Base-by-base conservation (phyloP, 2,113 vertebrate species). In the Chloropsis hardwickii region DNA sequence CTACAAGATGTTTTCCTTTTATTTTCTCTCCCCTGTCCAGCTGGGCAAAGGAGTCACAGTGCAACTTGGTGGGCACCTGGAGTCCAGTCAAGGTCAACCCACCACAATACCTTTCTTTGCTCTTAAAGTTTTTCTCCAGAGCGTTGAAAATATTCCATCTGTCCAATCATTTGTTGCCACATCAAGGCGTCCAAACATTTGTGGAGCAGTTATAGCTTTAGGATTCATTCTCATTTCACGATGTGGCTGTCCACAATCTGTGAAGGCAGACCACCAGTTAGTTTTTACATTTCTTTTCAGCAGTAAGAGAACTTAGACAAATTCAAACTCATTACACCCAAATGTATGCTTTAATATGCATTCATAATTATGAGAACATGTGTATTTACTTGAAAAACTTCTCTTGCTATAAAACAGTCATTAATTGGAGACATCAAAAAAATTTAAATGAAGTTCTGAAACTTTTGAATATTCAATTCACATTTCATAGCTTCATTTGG, bases 191-290 rank as follows among this genome's bases (percentile, higher is more conserved):
- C 99, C 99, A 92, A 99, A 99, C 99, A 99, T 99, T 96, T 99
- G 99, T 5, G 99, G 93, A 17, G 99, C 99, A 7, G 99, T 99
- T 83, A 99, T 99, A 57, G 99, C 99, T 98, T 99, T 99, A 45
- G 99, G 99, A 97, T 99, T 99, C 99, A 99, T 99, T 81, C 99
- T 98, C 99, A 99, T 98, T 97, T 99, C 99, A 95, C 98, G 98
- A 95, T 99, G 99, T 39, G 98, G 98, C 71, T 98, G 97, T 78
- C 99, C 99, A 96, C 99, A 99, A 50, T 99, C 99, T 99, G 42
- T 7, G 80, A 76, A 94, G 66, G 54, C 23, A 61, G 62, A 94
- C 78, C 28, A 90, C 7, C 29, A 47, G 16, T 93, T 29, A 94
- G 28, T 20, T 65, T 91, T 45, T 6, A 25, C 14, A 84, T n/a